These are phyloP conservation scores for Drosophila anceps DNA, from an alignment of 2,888 invertebrate genomes.

Conservation along the genomic window DNA sequence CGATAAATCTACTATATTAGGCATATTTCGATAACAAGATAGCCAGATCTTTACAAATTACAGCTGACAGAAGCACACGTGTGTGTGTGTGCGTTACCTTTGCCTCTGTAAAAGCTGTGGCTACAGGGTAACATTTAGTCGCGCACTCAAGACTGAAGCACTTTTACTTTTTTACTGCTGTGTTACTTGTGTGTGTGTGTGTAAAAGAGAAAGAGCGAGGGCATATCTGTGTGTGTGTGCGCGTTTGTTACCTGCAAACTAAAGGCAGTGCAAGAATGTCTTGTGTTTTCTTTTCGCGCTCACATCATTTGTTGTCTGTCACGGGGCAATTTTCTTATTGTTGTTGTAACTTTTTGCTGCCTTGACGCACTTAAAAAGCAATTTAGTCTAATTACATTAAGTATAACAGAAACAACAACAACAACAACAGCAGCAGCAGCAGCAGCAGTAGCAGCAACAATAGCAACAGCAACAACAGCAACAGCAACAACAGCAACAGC, in stretches of 20 bases:
- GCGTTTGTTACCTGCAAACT: slow-evolving; percentile 6
- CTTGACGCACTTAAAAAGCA: slow-evolving; percentile 78
- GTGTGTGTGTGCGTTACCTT: background rate
- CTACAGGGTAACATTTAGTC: slow-evolving; percentile 2
- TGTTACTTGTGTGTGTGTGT: slow-evolving; percentile 36
- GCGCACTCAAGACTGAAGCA: slow-evolving; percentile 6
- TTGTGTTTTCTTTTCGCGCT: slow-evolving; percentile 1
- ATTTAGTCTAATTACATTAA: slow-evolving; percentile 81
- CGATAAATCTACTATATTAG: background rate
- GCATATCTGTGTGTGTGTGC: slow-evolving; percentile 38
- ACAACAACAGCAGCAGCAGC: slow-evolving; percentile 10
- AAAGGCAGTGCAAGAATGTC: slow-evolving; percentile 23
- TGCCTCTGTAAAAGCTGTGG: background rate
- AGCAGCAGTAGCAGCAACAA: background rate
- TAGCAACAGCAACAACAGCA: slow-evolving; percentile 30
- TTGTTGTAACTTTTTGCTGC: slow-evolving; percentile 55
- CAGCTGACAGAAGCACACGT: too few relatives aligned
- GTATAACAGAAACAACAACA: slow-evolving; percentile 48
- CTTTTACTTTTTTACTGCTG: slow-evolving; percentile 22
- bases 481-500: background rate
- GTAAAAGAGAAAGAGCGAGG: background rate
- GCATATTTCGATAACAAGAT: too few relatives aligned
- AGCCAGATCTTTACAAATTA: too few relatives aligned
- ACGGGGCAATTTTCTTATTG: slow-evolving; percentile 16
- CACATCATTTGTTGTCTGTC: slow-evolving; percentile 30